phyloP scores from a whole-genome alignment of 2,888 invertebrate genomes.

The Hipparchia sbordonii region DNA sequence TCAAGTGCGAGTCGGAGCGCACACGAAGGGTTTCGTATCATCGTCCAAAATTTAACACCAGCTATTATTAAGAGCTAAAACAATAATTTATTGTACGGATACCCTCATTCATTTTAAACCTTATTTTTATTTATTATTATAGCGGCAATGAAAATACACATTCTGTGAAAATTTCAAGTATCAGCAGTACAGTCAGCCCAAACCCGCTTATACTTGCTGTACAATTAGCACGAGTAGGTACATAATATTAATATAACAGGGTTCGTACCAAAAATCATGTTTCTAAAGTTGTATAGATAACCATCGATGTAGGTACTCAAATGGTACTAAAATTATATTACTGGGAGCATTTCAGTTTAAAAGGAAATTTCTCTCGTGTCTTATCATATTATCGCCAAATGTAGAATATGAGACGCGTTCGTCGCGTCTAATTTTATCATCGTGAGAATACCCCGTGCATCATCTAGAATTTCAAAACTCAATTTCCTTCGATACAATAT shows the following conservation, averaged over 20 bases:
- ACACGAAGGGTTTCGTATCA: too few species aligned
- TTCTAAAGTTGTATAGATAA: neutral
- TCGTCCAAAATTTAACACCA: too few species aligned
- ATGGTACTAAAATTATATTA: constrained; percentile 39
- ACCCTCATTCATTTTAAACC: too few species aligned
- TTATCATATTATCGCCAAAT: constrained; percentile 35
- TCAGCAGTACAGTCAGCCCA: too few species aligned
- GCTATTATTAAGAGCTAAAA: too few species aligned
- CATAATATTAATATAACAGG: neutral
- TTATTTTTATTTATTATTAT: too few species aligned
- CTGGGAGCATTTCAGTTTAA: constrained; percentile 39
- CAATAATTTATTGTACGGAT: too few species aligned
- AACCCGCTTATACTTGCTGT: too few species aligned
- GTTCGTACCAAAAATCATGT: constrained; percentile 6
- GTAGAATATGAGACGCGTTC: constrained; percentile 45
- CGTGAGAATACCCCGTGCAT: constrained; percentile 65
- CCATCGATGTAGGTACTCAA: constrained; percentile 3
- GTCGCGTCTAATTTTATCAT: constrained; percentile 73
- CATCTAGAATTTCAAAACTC: constrained; percentile 73
- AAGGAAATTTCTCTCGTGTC: constrained; percentile 31
- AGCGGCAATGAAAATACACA: too few species aligned
- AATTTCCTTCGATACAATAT: constrained; percentile 67
- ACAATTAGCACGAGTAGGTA: too few species aligned
- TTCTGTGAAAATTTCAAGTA: too few species aligned
- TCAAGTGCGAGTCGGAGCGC: too few species aligned